Base-by-base conservation (phyloP, 2,113 vertebrate species). In the Myotis davidii region DNA sequence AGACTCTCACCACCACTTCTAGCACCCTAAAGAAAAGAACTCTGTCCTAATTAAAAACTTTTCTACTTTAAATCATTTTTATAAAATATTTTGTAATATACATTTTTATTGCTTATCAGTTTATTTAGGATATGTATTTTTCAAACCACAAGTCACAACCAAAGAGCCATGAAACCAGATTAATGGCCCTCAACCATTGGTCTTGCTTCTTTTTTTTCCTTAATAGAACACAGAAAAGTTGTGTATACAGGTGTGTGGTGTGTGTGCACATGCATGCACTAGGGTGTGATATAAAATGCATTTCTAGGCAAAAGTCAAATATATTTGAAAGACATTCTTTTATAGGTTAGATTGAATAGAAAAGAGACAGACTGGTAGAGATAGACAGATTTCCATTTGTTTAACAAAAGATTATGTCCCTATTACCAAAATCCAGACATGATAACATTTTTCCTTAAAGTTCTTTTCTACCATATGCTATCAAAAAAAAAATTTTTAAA, bases 361-460 rank as follows among this genome's bases (percentile, higher is more conserved):
- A 29, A 93, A 32, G 67, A 95, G 50, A 42, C 50, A 39, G 27
- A 52, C n/a, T n/a, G 17, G 6, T 42, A 45, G 56, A 82, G 27
- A 73, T 48, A 48, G 39, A 61, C 8, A 85, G 45, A 92, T 21
- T 59, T 14, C 39, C 74, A 83, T 81, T 69, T 85, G 61, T 78
- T 87, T 90, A 59, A 74, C 64, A 78, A 91, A 67, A 87, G 6
- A 54, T 74, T 81, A 42, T 76, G 20, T 45, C 21, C 32, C 16
- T 79, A 67, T 67, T 12, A 48, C 52, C 78, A 94, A 91, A 91
- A 95, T 9, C 21, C n/a, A 69, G 23, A 82, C 17, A 59, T 39
- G 16, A 88, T 42, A 61, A 70, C 91, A 83, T 88, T 96, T 95
- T 85, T 92, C 37, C 37, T 27, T 93, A 61, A 86, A 84, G 85